Conservation (phyloP, 2,113 vertebrate species). For the Pomatostomus ruficeps region DNA sequence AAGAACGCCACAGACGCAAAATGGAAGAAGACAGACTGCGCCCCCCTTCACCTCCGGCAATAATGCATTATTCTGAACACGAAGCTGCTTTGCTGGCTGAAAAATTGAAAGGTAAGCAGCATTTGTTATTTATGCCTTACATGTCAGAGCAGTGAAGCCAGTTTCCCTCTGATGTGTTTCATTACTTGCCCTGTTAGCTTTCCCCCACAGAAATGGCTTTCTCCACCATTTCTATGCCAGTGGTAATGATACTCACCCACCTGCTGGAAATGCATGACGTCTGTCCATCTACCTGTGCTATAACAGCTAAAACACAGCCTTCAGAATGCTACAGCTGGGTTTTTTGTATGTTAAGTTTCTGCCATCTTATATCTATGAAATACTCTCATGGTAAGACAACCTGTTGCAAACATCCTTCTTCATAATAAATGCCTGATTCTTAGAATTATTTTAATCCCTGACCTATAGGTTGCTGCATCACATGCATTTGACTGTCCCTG, state of each 20-base stretch:
- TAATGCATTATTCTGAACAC: slow-evolving; percentile 89
- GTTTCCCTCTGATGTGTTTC: background rate
- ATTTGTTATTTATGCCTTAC: background rate
- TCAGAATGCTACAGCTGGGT: background rate
- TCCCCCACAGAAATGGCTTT: background rate
- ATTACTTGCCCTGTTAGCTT: background rate
- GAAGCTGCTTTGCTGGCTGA: slow-evolving; percentile 86
- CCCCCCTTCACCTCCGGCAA: slow-evolving; percentile 83
- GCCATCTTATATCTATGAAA: background rate
- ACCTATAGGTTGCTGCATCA: background rate
- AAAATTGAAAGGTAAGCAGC: slow-evolving; percentile 86
- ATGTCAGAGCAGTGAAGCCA: background rate
- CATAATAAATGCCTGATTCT: background rate
- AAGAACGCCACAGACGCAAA: slow-evolving; percentile 85
- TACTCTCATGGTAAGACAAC: background rate
- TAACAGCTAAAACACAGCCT: background rate
- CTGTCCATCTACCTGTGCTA: background rate
- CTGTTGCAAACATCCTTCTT: background rate
- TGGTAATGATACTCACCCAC: background rate
- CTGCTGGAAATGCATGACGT: background rate
- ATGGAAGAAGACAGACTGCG: slow-evolving; percentile 83
- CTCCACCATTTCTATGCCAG: background rate
- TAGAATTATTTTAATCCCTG: background rate
- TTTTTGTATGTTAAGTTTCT: background rate
- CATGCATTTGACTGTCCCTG: background rate